These are phyloP conservation scores for Siniperca scherzeri DNA, from an alignment of 2,797 vertebrate species.

Conservation along the genomic window DNA sequence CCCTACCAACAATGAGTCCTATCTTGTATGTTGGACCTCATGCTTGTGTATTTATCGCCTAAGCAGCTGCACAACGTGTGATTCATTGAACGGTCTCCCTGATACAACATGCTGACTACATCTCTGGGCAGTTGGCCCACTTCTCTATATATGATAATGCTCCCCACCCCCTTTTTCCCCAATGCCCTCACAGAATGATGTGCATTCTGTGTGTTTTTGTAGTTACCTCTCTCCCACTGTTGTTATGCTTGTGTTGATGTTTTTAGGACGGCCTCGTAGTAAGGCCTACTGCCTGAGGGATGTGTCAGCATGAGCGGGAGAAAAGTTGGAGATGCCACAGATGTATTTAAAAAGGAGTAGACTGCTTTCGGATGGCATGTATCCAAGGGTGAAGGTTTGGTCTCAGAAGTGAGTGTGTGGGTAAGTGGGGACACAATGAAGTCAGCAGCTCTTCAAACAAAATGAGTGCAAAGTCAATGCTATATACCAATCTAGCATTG, in stretches of 20 bases:
- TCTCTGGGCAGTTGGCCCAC: constrained; percentile 67
- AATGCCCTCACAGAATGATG: constrained; percentile 57
- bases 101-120: constrained; percentile 83
- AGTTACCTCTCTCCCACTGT: not conserved
- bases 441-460: not conserved
- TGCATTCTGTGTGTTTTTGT: constrained; percentile 32
- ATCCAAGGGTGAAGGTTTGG: constrained; percentile 8
- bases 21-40: constrained; percentile 85
- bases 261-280: constrained; percentile 40
- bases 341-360: constrained; percentile 30
- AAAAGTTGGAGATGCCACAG: constrained; percentile 30
- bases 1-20: constrained; percentile 82
- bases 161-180: constrained; percentile 14
- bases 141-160: constrained; percentile 62
- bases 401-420: not conserved
- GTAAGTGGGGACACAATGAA: not conserved
- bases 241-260: constrained; percentile 43
- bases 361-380: constrained; percentile 16
- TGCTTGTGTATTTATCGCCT: constrained; percentile 87
- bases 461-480: constrained; percentile 7
- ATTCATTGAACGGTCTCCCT: constrained; percentile 83
- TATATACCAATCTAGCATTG: not conserved
- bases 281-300: constrained; percentile 34
- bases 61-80: constrained; percentile 79
- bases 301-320: constrained; percentile 28